Percentiles rank a stretch among this genome's conserved stretches.
phyloP scores from a whole-genome alignment of 2,113 vertebrate species.

The Enhydra lutris region DNA sequence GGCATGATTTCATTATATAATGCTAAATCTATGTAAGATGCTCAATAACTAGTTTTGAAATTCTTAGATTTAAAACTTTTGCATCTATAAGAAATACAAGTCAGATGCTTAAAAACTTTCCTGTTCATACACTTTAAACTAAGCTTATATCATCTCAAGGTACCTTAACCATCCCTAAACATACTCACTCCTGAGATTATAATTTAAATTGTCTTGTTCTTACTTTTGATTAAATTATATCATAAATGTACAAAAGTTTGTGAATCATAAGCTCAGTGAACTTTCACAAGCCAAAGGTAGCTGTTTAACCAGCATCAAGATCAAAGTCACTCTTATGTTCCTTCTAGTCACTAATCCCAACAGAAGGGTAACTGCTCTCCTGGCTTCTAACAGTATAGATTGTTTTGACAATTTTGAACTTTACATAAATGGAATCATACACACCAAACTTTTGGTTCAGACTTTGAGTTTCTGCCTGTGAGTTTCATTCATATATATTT shows the following conservation, averaged over 20 bases:
- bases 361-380: neutral
- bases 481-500: neutral
- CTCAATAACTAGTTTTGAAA: constrained; percentile 26
- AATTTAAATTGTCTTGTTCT: neutral
- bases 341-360: neutral
- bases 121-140: constrained; percentile 56
- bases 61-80: constrained; percentile 67
- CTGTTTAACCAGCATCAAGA: neutral
- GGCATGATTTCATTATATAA: neutral
- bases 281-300: neutral
- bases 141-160: constrained; percentile 65
- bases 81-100: constrained; percentile 58
- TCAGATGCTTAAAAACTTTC: constrained; percentile 57
- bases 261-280: neutral
- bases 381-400: neutral
- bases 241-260: neutral
- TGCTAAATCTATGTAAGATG: neutral
- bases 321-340: neutral
- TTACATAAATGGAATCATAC: neutral
- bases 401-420: neutral
- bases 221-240: neutral
- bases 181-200: neutral
- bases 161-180: neutral
- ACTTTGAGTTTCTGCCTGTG: neutral
- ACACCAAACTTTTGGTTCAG: neutral